Base-by-base conservation (phyloP, 2,113 vertebrate genomes). In the Silurus meridionalis region DNA sequence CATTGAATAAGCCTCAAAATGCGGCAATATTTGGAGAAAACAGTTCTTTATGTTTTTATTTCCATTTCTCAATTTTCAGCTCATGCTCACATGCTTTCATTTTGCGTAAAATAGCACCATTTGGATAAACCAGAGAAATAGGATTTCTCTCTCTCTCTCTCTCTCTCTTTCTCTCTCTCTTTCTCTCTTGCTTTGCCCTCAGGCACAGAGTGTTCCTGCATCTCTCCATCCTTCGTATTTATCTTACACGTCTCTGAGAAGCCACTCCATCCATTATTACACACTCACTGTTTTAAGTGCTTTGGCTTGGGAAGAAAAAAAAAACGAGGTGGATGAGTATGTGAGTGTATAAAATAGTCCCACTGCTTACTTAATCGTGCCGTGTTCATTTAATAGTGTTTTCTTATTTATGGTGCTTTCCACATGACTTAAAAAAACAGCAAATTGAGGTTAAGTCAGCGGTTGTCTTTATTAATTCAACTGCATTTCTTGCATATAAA, bases 191-290 rank as follows among this genome's bases (percentile, higher is more conserved):
- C 91, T 86, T 85, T 90, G 82, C 88, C 93, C 91, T 14, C 80
- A 91, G 92, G 93, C 91, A 28, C 87, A 75, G 83, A 83, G 84
- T 92, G 92, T 93, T 93, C 92, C 89, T 88, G 87, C 78, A 84
- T 83, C 84, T 80, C 89, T 72, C 80, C 48, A 67, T 86, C 83
- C 86, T 80, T 78, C 25, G 74, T 86, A 88, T 83, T 87, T 84
- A 87, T 93, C 89, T 93, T 91, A 91, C 87, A 91, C 90, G 91
- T 92, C 88, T 90, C 15, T 77, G 63, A 90, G 89, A 89, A 92
- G 91, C 85, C 90, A 88, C 87, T 90, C 89, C 87, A 86, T 91
- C 89, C 63, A 82, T 83, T 91, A 88, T 87, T 91, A 89, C 83
- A 82, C 91, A 90, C 87, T 85, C 80, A 83, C 71, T 77, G 19